Evolutionary conservation across 2,113 vertebrate species (phyloP).

Genomic region (Halcyon malimbica): DNA sequence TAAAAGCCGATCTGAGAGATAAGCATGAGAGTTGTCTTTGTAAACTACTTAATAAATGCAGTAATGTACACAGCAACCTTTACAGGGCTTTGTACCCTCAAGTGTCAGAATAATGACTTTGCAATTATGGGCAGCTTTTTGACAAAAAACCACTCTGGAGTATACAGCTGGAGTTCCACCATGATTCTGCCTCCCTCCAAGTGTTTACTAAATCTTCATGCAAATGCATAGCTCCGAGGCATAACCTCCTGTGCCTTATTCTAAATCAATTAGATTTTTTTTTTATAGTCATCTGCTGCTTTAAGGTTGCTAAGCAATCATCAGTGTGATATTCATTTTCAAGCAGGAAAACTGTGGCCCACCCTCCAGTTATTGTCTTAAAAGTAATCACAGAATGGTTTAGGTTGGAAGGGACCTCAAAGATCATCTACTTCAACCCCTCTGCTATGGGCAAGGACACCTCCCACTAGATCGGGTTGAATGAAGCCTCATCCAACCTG

Average conservation of each 20-base stretch:
- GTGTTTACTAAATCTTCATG: not conserved
- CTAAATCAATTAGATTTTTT: not conserved
- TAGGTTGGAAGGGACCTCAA: too few species aligned
- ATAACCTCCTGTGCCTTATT: not conserved
- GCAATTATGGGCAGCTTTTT: not conserved
- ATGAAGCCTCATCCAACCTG: too few species aligned
- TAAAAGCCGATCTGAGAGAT: not conserved
- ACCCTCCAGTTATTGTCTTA: not conserved
- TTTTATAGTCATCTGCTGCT: not conserved
- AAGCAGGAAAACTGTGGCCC: not conserved
- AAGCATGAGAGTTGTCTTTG: not conserved
- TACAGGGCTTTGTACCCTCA: not conserved
- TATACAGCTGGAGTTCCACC: not conserved
- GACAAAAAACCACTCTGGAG: not conserved
- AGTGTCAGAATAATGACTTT: not conserved
- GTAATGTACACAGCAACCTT: not conserved
- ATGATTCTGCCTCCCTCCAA: not conserved
- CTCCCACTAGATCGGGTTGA: too few species aligned
- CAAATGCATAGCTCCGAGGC: not conserved
- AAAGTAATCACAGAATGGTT: not conserved
- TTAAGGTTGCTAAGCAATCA: constrained; percentile 29
- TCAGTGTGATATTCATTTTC: not conserved
- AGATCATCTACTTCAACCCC: too few species aligned
- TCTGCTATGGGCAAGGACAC: too few species aligned
- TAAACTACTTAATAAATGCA: not conserved